A percentile compares a stretch with the other conserved stretches of the same genome.
phyloP scores from a whole-genome alignment of 2,888 invertebrate genomes.

The Priapulus caudatus region DNA sequence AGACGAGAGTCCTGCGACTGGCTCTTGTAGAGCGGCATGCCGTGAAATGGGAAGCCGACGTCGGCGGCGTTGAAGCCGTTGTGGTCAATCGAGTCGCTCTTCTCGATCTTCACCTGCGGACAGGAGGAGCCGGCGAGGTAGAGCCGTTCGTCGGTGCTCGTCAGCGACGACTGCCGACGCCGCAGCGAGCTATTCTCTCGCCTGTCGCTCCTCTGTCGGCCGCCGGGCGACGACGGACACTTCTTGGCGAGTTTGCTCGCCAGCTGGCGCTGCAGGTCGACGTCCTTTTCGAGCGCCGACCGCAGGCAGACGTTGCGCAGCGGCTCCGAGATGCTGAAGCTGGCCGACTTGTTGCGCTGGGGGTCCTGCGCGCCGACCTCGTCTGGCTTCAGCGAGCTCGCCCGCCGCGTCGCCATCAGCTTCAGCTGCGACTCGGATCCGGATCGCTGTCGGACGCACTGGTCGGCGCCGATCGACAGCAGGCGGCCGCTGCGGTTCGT shows the following conservation, averaged over 20 bases:
- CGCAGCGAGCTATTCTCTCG: no score
- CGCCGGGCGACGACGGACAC: neutral
- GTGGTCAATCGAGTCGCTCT: neutral
- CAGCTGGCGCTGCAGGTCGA: neutral
- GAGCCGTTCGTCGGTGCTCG: neutral
- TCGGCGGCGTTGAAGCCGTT: neutral
- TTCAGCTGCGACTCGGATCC: neutral
- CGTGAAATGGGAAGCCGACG: neutral
- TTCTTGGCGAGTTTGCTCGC: neutral
- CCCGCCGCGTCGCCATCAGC: neutral
- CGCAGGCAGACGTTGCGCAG: neutral
- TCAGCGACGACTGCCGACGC: neutral
- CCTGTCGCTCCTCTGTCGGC: no score
- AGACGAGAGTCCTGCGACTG: neutral
- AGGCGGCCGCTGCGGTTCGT: no score
- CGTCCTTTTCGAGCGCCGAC: neutral
- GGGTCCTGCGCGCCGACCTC: neutral
- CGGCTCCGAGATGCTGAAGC: neutral
- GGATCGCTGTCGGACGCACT: neutral
- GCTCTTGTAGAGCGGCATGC: neutral
- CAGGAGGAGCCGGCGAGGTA: neutral
- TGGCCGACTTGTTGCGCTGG: neutral
- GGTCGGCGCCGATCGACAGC: neutral
- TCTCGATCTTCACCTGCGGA: slow-evolving; percentile 1
- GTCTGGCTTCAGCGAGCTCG: neutral